Evolutionary conservation across 2,888 invertebrate genomes (phyloP).

Genomic region (Bombylius major): DNA sequence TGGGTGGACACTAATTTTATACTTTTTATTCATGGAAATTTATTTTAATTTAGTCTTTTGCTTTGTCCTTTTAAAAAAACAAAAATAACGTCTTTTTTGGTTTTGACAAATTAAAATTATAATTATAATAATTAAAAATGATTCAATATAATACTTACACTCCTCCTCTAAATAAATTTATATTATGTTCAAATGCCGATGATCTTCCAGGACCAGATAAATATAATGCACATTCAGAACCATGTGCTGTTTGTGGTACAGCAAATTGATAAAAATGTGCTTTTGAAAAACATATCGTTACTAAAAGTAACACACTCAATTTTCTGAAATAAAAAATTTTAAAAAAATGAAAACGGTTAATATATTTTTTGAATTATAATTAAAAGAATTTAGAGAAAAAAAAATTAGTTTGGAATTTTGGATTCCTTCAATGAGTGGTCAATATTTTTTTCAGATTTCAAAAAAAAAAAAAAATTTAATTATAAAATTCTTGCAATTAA

Average conservation of each 20-base stretch:
- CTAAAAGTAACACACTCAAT: slow-evolving; percentile 19
- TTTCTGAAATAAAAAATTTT: slow-evolving; percentile 24
- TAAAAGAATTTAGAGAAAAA: too few relatives aligned
- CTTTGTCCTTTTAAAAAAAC: too few relatives aligned
- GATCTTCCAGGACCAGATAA: slow-evolving; percentile 66
- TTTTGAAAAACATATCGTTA: slow-evolving; percentile 11
- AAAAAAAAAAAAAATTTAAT: too few relatives aligned
- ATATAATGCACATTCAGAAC: slow-evolving; percentile 63
- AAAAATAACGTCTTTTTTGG: too few relatives aligned
- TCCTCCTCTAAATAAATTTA: slow-evolving; percentile 67
- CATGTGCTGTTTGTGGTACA: slow-evolving; percentile 27
- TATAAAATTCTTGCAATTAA: too few relatives aligned
- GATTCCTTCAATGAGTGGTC: too few relatives aligned
- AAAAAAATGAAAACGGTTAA: not conserved
- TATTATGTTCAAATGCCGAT: slow-evolving; percentile 71
- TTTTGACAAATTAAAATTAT: too few relatives aligned
- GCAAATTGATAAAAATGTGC: slow-evolving; percentile 31
- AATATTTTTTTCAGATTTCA: too few relatives aligned
- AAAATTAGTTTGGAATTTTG: too few relatives aligned
- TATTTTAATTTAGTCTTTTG: too few relatives aligned
- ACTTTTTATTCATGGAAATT: too few relatives aligned
- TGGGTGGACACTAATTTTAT: too few relatives aligned
- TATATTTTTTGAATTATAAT: not conserved
- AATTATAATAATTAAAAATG: not conserved
- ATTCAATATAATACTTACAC: slow-evolving; percentile 48